Conservation (phyloP, 2,888 invertebrate species). For the Ecliptopera silaceata region DNA sequence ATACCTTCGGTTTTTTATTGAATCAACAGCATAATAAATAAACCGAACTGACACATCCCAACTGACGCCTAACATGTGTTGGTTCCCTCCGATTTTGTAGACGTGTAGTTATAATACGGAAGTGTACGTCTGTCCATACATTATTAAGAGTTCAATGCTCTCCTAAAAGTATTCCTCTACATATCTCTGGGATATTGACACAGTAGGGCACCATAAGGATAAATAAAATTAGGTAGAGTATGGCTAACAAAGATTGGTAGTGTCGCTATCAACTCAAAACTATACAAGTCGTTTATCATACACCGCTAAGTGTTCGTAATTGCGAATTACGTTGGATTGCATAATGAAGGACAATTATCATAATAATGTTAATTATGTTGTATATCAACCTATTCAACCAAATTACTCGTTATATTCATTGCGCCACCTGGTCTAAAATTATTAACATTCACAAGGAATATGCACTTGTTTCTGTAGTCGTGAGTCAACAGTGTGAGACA, state of each 20-base stretch:
- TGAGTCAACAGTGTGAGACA: not conserved
- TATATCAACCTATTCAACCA: no score
- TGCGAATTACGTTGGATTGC: no score
- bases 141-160: conserved; percentile 70
- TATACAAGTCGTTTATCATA: no score
- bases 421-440: no score
- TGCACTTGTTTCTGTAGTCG: no score
- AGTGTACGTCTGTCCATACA: conserved; percentile 66
- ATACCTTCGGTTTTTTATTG: not conserved
- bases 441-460: no score
- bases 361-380: no score
- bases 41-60: conserved; percentile 55
- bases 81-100: conserved; percentile 52
- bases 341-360: no score
- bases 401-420: no score
- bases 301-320: no score
- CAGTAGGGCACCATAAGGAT: conserved; percentile 29
- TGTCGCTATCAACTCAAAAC: not conserved
- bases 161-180: conserved; percentile 48
- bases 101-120: conserved; percentile 64
- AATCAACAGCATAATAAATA: conserved; percentile 47
- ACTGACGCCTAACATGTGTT: conserved; percentile 51
- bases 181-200: conserved; percentile 43
- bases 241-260: not conserved
- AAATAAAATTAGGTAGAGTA: not conserved